phyloP scores from a whole-genome alignment of 2,113 vertebrate genomes.

The Mastomys natalensis region DNA sequence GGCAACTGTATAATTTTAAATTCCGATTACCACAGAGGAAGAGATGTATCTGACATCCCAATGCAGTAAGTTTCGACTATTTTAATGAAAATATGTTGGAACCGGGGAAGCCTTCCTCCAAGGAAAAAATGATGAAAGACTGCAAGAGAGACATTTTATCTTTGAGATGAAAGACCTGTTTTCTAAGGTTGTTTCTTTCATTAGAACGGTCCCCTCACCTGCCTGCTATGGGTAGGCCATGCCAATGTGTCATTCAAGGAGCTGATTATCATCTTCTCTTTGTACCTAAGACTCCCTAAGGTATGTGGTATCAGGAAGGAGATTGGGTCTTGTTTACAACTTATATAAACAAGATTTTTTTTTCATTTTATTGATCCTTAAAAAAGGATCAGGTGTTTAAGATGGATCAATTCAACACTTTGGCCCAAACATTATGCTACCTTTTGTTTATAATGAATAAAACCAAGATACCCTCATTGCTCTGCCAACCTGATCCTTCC shows the following conservation, averaged over 20 bases:
- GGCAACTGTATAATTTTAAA: slow-evolving; percentile 78
- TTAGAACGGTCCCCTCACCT: not conserved
- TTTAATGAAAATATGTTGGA: slow-evolving; percentile 55
- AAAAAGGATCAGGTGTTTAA: slow-evolving; percentile 43
- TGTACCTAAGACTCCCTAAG: slow-evolving; percentile 25
- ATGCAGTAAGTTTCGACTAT: slow-evolving; percentile 65
- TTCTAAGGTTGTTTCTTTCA: slow-evolving; percentile 74
- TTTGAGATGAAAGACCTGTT: slow-evolving; percentile 68
- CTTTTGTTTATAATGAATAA: slow-evolving; percentile 50
- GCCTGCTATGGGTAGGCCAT: slow-evolving; percentile 36
- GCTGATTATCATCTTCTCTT: slow-evolving; percentile 27
- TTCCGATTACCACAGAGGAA: slow-evolving; percentile 73
- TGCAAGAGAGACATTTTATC: slow-evolving; percentile 61
- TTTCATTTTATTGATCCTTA: slow-evolving; percentile 34
- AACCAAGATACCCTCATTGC: not conserved
- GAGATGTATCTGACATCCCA: slow-evolving; percentile 78
- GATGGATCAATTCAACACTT: slow-evolving; percentile 1
- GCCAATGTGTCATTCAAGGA: slow-evolving; percentile 50
- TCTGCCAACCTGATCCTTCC: not conserved
- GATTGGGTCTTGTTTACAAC: not conserved
- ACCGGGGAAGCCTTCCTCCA: slow-evolving; percentile 56
- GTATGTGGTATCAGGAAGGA: slow-evolving; percentile 32
- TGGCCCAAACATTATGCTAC: not conserved
- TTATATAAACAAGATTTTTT: not conserved
- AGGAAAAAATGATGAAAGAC: slow-evolving; percentile 73